Percentiles rank a stretch among this genome's conserved stretches.
Conservation (phyloP, 2,113 vertebrate species). For the Drymodes brunneopygia region DNA sequence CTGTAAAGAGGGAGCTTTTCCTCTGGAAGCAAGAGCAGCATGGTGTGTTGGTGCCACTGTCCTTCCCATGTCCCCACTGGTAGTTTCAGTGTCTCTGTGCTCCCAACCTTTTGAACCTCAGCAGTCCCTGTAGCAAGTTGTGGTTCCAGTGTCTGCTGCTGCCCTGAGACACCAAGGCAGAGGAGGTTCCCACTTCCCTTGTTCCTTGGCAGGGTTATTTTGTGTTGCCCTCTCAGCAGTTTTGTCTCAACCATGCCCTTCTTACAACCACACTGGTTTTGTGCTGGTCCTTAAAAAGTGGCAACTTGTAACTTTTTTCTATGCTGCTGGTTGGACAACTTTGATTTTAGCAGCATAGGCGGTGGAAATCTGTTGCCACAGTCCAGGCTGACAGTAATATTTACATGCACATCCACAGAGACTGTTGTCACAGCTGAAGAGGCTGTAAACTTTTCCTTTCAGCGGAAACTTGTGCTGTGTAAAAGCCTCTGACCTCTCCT, state of each 20-base stretch:
- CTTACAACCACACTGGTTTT: neutral
- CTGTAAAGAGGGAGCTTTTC: neutral
- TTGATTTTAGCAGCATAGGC: neutral
- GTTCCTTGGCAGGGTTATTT: neutral
- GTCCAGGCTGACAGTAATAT: neutral
- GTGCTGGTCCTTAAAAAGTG: neutral
- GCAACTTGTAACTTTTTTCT: neutral
- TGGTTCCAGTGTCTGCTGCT: neutral
- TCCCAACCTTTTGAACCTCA: fast-evolving
- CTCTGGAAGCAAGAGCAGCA: neutral
- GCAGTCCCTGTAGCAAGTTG: neutral
- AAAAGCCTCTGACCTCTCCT: neutral
- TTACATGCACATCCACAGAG: neutral
- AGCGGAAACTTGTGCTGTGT: neutral
- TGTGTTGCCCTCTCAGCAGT: neutral
- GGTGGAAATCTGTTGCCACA: neutral
- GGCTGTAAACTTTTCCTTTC: neutral
- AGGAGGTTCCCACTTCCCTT: neutral
- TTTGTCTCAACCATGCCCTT: neutral
- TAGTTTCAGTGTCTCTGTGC: neutral
- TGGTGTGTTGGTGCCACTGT: neutral
- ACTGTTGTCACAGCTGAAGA: neutral
- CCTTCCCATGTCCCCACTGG: neutral
- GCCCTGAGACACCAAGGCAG: neutral
- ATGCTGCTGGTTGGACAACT: neutral